Evolutionary conservation across 2,113 vertebrate species (phyloP), one percentile per base, ranked within the genome.

Genomic region (Pelecanoides urinatrix): DNA sequence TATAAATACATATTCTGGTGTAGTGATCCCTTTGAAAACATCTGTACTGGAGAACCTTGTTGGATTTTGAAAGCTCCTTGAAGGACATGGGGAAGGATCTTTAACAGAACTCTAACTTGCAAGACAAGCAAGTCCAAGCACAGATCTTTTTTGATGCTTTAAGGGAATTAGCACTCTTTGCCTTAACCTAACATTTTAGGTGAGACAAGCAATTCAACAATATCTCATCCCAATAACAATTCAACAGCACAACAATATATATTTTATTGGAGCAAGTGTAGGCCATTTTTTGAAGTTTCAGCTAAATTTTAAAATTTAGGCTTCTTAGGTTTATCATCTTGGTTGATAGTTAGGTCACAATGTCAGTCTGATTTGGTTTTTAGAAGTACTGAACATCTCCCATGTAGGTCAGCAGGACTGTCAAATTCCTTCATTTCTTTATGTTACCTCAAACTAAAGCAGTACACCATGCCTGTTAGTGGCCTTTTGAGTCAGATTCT

Each of bases 1-100:
- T 58, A 91, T 93, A 96, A 97, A 95, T 89, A 81, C 38, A 53
- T 76, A 70, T 6, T 5, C 75, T 96, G 66, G 66, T 71, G 44
- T 83, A 82, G 91, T 55, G 79, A 94, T 94, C 63, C 66, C 63
- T 92, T 89, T 65, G 73, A 91, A 93, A 97, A 92, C 59, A 87
- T 72, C 92, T 95, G 91, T 84, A 53, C 56, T 89, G 12, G 25
- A 53, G 84, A 94, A 88, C 22, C 16, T 92, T 71, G 30, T 13
- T 55, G 90, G 63, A 85, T 89, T 94, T 95, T 96, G 79, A 92
- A 88, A 83, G 40, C 63, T 96, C 49, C 32, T 82, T 70, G 74
- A 42, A 91, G 67, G 23, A 85, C 27, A 70, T 6, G 3, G 16
- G 36, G 49, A 61, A 80, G 63, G 30, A 88, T 85, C 59, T 73